A percentile compares a stretch with the other conserved stretches of the same genome.
phyloP scores from a whole-genome alignment of 2,113 vertebrate genomes.

The Neodon shergylaensis region DNA sequence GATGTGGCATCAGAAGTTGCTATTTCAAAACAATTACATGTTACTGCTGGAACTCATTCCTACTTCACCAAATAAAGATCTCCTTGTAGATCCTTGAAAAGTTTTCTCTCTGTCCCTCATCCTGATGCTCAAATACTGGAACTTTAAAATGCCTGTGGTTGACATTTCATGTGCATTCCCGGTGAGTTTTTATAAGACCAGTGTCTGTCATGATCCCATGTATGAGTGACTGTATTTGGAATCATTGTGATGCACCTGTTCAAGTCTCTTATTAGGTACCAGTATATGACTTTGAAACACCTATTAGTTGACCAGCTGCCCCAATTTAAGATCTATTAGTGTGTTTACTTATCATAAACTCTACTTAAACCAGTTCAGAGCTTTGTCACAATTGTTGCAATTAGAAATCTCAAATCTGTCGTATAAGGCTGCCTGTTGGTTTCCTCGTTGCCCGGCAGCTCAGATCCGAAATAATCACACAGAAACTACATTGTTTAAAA shows the following conservation, averaged over 20 bases:
- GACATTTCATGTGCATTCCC: background rate
- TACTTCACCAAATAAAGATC: slow-evolving; percentile 67
- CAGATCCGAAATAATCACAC: no score
- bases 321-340: slow-evolving; percentile 32
- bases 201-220: background rate
- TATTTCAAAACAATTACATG: slow-evolving; percentile 80
- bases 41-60: slow-evolving; percentile 76
- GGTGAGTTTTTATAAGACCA: slow-evolving; percentile 8
- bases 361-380: background rate
- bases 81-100: slow-evolving; percentile 57
- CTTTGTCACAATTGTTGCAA: background rate
- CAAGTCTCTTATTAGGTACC: slow-evolving; percentile 38
- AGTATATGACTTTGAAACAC: background rate
- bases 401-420: background rate
- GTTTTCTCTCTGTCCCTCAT: slow-evolving; percentile 36
- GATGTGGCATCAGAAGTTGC: slow-evolving; percentile 81
- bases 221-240: slow-evolving; percentile 13
- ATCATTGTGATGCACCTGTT: background rate
- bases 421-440: no score
- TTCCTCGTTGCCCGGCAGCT: no score
- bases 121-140: slow-evolving; percentile 44
- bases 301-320: background rate
- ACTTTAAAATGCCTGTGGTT: slow-evolving; percentile 4
- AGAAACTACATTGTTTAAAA: no score
- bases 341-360: slow-evolving; percentile 29